phyloP scores from a whole-genome alignment of 2,888 invertebrate species.

The Notodonta ziczac region DNA sequence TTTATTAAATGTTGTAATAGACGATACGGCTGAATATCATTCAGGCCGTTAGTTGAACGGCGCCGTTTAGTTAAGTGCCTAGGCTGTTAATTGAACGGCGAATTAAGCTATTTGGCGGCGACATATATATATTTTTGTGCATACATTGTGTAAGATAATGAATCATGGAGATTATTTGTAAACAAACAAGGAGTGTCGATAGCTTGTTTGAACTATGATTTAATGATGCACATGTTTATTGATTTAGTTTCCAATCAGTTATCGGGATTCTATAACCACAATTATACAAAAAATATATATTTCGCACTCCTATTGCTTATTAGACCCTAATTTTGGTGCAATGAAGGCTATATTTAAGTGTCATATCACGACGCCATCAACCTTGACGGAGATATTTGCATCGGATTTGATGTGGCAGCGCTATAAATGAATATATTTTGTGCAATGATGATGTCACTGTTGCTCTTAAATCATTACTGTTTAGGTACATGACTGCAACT shows the following conservation, averaged over 20 bases:
- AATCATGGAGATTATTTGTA: not conserved
- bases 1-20: too few relatives aligned
- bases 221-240: not conserved
- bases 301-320: too few relatives aligned
- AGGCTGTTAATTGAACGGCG: too few relatives aligned
- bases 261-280: too few relatives aligned
- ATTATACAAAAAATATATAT: too few relatives aligned
- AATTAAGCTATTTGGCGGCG: too few relatives aligned
- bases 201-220: slow-evolving; percentile 1
- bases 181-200: not conserved
- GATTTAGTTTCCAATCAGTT: not conserved
- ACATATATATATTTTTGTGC: too few relatives aligned
- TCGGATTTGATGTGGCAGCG: not conserved
- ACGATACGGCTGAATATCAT: too few relatives aligned
- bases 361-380: slow-evolving; percentile 14
- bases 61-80: too few relatives aligned
- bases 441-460: slow-evolving; percentile 27
- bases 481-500: too few relatives aligned
- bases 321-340: not conserved
- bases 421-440: not conserved
- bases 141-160: not conserved
- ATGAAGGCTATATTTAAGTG: slow-evolving; percentile 1
- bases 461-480: not conserved
- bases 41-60: too few relatives aligned
- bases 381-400: slow-evolving; percentile 11